Evolutionary conservation across 2,888 invertebrate species (phyloP), one percentile per base, ranked within the genome.

Genomic region (Caenorhabditis sp.): DNA sequence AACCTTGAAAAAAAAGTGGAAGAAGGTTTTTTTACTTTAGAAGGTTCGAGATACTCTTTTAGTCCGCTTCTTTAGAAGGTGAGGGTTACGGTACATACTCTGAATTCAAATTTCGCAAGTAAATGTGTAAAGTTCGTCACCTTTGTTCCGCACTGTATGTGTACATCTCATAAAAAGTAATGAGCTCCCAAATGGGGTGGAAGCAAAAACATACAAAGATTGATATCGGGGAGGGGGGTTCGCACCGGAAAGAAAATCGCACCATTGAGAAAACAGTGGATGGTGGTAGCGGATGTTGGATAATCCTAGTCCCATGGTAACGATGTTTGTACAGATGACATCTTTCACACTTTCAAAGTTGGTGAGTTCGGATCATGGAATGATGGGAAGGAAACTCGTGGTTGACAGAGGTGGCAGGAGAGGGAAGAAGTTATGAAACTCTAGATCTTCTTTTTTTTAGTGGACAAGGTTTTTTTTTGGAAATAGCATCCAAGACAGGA

Each of bases 151-250:
- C 14, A 16, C 22, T 47, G 26, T 63, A 22, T 5, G 44, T 63
- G n/a, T 44, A 6, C 63, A 47, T 59, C 59, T 38, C 63, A 63
- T 63, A 63, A 66, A 64, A 66, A 47, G 66, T 66, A 66, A 66
- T 66, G 66, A 35, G 35, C n/a, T n/a, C 14, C 47, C 1, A 54
- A 26, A 54, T 26, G 26, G 51, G 26, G 49, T 16, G 35, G n/a
- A 35, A 35, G 49, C 49, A 68, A 68, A n/a, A 75, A 59, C 74
- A 75, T 56, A 44, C 35, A n/a, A 31, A 73, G 74, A 76, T 76
- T 59, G 64, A 44, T 47, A 75, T 75, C 75, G 19, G 7, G n/a
- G n/a, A n/a, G n/a, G n/a, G n/a, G n/a, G n/a, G 3, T 47, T 47
- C 47, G 6, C 47, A 47, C 47, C 19, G 19, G 19, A 47, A 44